Percentiles rank a stretch among this genome's conserved stretches.
phyloP scores from a whole-genome alignment of 2,797 vertebrate species.

The Alcedo quadribrachys region DNA sequence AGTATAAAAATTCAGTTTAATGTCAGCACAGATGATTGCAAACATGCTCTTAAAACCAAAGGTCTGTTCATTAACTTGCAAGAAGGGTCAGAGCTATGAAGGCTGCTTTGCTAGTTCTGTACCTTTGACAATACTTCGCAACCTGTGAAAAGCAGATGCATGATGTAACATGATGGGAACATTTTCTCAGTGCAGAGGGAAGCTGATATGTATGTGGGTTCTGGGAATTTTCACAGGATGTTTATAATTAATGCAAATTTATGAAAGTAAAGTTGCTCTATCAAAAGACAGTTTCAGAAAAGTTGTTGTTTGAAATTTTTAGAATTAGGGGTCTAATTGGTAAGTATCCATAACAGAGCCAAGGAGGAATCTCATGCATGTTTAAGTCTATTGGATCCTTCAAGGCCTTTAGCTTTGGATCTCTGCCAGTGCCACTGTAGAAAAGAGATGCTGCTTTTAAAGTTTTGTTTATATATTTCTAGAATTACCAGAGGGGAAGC shows the following conservation, averaged over 20 bases:
- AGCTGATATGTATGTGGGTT: background rate
- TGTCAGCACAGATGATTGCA: background rate
- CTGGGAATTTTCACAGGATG: background rate
- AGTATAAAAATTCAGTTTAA: background rate
- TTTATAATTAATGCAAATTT: background rate
- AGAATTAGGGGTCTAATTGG: background rate
- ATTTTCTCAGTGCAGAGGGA: background rate
- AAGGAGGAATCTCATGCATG: background rate
- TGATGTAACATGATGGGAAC: background rate
- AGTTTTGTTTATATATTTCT: conserved; percentile 43
- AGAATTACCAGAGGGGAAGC: conserved; percentile 34
- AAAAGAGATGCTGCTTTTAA: conserved; percentile 26
- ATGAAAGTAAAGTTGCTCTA: background rate
- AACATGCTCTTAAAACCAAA: conserved; percentile 7
- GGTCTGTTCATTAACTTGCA: background rate
- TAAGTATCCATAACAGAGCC: background rate
- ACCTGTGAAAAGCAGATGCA: background rate
- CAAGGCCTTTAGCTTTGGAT: conserved; percentile 31
- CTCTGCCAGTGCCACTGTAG: background rate
- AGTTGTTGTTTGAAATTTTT: background rate
- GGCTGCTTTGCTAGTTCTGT: background rate
- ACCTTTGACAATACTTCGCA: background rate
- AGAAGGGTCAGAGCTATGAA: background rate
- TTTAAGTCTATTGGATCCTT: conserved; percentile 18
- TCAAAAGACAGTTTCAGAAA: background rate